Conservation (phyloP, 2,113 vertebrate genomes). For the Chaetorhynchus papuensis region DNA sequence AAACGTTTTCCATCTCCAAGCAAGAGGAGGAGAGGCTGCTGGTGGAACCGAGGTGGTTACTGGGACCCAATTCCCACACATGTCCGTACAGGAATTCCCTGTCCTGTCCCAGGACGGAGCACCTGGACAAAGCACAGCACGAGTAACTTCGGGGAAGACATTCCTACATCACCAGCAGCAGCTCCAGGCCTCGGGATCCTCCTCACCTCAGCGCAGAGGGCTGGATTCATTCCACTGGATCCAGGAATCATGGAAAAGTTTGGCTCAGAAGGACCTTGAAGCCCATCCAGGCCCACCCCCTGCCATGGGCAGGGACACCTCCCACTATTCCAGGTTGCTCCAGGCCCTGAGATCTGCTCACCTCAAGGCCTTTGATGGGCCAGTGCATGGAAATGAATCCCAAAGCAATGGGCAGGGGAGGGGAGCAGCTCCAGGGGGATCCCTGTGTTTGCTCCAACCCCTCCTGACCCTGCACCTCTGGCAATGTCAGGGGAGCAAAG, state of each 20-base stretch:
- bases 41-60: neutral
- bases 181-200: neutral
- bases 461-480: neutral
- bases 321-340: neutral
- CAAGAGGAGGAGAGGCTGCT: neutral
- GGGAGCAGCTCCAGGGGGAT: neutral
- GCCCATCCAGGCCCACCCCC: neutral
- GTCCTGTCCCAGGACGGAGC: neutral
- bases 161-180: neutral
- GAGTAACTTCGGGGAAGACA: neutral
- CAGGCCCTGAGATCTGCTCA: neutral
- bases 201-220: neutral
- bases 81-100: neutral
- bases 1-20: neutral
- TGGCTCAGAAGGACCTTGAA: neutral
- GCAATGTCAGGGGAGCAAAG: neutral
- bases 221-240: neutral
- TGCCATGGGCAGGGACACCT: neutral
- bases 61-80: neutral
- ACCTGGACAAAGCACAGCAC: neutral
- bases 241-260: neutral
- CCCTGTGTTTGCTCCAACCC: neutral
- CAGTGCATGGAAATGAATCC: neutral
- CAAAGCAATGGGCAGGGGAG: neutral
- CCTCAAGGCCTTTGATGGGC: neutral